Evolutionary conservation across 2,888 invertebrate genomes (phyloP).

Genomic region (Galerucella pusilla): DNA sequence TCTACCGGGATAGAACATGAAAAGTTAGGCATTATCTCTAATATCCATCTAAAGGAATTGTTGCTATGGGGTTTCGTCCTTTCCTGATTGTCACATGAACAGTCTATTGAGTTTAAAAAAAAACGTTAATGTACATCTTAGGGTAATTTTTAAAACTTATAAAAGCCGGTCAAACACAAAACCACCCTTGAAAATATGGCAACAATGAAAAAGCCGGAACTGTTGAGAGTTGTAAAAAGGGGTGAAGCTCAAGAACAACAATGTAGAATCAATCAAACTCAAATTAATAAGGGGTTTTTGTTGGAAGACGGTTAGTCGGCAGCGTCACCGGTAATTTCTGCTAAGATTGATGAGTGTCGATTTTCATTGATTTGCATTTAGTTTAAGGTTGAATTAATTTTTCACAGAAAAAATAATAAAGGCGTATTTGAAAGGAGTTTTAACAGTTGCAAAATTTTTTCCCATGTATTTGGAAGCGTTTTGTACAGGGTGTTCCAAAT

Average conservation of each 20-base stretch:
- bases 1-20: too few species aligned
- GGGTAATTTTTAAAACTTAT: too few species aligned
- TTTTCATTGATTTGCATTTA: conserved; percentile 24
- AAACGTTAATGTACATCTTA: too few species aligned
- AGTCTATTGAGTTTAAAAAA: too few species aligned
- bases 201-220: conserved; percentile 29
- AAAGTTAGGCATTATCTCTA: too few species aligned
- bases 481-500: too few species aligned
- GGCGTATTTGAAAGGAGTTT: too few species aligned
- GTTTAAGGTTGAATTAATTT: conserved; percentile 17
- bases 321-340: conserved; percentile 36
- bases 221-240: conserved; percentile 41
- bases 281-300: conserved; percentile 44
- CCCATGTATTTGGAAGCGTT: too few species aligned
- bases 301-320: conserved; percentile 34
- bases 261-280: conserved; percentile 44
- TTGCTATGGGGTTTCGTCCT: too few species aligned
- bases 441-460: too few species aligned
- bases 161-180: background rate
- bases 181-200: conserved; percentile 1
- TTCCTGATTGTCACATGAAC: too few species aligned
- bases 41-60: too few species aligned
- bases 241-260: conserved; percentile 41
- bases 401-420: background rate
- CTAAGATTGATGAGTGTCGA: conserved; percentile 31